Evolutionary conservation across 1,140 invertebrate genomes (phyloP), one percentile per base, ranked within the genome.

Genomic region (Nasonia longicornis): DNA sequence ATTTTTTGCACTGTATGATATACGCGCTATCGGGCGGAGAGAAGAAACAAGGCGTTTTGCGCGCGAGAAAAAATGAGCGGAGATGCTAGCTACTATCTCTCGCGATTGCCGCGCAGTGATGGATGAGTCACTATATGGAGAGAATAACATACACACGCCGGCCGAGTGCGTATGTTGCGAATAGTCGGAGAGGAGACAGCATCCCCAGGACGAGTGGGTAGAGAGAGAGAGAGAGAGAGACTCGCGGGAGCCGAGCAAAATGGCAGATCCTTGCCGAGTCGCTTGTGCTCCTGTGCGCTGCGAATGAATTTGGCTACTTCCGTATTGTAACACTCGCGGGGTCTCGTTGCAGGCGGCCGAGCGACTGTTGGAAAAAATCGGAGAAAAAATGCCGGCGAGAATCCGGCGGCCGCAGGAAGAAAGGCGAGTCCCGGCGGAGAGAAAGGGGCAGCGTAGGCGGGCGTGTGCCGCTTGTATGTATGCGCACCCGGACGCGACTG

Each of bases 261-360:
- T 72, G 70, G 70, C 70, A 72, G 70, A 72, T n/a, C 31, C 70
- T 45, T n/a, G 38, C 42, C 14, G 52, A 20, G 52, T n/a, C 52
- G 52, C 70, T 72, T 29, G 3, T n/a, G 7, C 26, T 67, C 29
- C 64, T 31, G 26, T 26, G 12, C 10, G 26, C 2, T 26, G 26
- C 64, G 58, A n/a, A 20, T n/a, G 8, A 8, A 42, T 42, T 42
- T 8, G 38, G 38, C 38, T 42, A 10, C 38, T 42, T 42, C 38
- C 10, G 38, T 42, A 26, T 26, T 26, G 31, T 35, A 35, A 42
- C 38, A 42, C 38, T 42, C 38, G 10, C 38, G 38, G 7, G 38
- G 16, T 20, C 11, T 52, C 48, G 11, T 52, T 52, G 3, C 12
- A 52, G 4, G 16, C 12, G 48, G 1, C 8, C 8, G 8, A 10